Conservation (phyloP, 2,797 vertebrate genomes). For the Pangasius sanitwongsei region DNA sequence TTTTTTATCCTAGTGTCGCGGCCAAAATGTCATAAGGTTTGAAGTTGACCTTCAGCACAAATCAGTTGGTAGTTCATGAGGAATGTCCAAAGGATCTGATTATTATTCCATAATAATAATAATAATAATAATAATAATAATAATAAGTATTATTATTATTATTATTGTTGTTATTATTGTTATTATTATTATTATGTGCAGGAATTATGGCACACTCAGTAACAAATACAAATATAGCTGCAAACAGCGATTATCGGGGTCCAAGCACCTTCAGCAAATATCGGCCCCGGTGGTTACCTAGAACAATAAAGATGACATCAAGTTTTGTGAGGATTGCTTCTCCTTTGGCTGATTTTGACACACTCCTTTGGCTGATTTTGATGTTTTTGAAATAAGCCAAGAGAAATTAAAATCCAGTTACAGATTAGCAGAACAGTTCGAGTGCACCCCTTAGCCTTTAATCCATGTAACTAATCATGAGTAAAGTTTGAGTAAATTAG, state of each 20-base stretch:
- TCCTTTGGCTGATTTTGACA: not conserved
- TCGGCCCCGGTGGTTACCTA: not conserved
- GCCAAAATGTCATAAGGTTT: conserved; percentile 39
- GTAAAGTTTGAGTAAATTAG: not conserved
- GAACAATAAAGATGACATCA: not conserved
- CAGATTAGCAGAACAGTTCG: not conserved
- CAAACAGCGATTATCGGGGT: not conserved
- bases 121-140: no score
- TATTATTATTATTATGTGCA: no score
- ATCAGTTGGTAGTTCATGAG: not conserved
- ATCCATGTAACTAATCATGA: not conserved
- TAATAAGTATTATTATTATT: no score
- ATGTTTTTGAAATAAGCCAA: not conserved
- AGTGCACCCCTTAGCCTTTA: not conserved
- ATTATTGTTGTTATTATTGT: no score
- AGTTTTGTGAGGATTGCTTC: not conserved
- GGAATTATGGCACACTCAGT: not conserved
- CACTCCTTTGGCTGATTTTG: not conserved
- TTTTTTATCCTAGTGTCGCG: conserved; percentile 20
- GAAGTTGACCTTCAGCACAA: conserved; percentile 39
- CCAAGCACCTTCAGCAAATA: not conserved
- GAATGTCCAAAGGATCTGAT: conserved; percentile 1
- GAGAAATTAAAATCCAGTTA: not conserved
- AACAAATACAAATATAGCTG: not conserved
- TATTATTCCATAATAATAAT: not conserved